Base-by-base conservation (phyloP, 2,888 invertebrate genomes). In the Philopedon plagiatum region DNA sequence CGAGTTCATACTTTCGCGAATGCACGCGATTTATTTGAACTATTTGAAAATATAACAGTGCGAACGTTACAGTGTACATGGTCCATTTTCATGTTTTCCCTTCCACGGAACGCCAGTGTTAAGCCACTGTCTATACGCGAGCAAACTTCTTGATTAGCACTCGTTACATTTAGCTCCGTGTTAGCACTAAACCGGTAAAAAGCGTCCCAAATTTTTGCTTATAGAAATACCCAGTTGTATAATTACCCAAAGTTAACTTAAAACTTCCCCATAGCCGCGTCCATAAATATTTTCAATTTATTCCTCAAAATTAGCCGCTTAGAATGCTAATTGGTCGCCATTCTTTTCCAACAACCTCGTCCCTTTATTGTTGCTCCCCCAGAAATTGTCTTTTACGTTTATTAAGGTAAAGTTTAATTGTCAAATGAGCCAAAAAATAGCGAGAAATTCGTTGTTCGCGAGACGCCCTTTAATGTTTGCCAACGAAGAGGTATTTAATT, bases 281-380 rank as follows among this genome's bases (percentile, higher is more conserved):
- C 56, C 71, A 71, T 71, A 71, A 71, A 71, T 71, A 71, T 71
- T 71, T 71, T 71, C 71, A 71, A 71, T 71, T 71, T 71, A 71
- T 71, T 71, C 60, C 71, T 56, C 57, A 63, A 68, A 73, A 73
- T 73, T 73, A 73, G 68, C 58, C 73, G 63, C 60, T 73, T 58
- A 68, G 73, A 68, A 73, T 73, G 73, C 68, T 73, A 73, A 73
- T 73, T 73, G 68, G 68, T n/a, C 68, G 57, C 72, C 63, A 63
- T 67, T 72, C 63, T 62, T 67, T 56, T 49, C 39, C 11, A 26
- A 57, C 32, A 41, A 41, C 39, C 67, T 41, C 26, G 62, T 32
- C 41, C 72, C 49, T 72, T 67, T 72, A 72, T 72, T 72, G 67
- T 62, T 61, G 60, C 58, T 67, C 67, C 49, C 63, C 37, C 62